Evolutionary conservation across 2,113 vertebrate species (phyloP).

Genomic region (Phocoena sinus): DNA sequence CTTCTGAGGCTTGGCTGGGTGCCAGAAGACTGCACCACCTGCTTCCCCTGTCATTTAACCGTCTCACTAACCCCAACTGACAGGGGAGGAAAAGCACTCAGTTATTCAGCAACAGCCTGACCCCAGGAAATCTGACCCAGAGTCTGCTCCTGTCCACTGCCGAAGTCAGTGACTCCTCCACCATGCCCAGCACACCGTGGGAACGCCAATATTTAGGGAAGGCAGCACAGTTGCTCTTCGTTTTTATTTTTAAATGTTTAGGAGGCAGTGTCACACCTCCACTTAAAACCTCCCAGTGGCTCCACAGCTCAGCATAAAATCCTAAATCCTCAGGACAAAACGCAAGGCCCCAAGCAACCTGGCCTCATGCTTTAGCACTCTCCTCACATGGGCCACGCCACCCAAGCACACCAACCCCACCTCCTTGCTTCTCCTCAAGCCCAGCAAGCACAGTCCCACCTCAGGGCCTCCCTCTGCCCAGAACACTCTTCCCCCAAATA

Average conservation of each 20-base stretch:
- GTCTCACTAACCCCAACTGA: not conserved
- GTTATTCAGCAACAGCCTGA: not conserved
- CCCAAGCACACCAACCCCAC: not conserved
- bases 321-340: not conserved
- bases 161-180: not conserved
- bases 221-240: not conserved
- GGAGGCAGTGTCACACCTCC: not conserved
- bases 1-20: not conserved
- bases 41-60: not conserved
- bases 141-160: not conserved
- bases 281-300: not conserved
- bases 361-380: not conserved
- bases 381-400: not conserved
- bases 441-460: too few relatives aligned
- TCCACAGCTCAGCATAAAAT: not conserved
- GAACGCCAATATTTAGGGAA: not conserved
- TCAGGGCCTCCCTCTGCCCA: not conserved
- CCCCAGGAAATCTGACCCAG: not conserved
- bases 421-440: not conserved
- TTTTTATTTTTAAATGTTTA: not conserved
- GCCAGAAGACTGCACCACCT: not conserved
- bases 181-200: fast-evolving
- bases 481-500: not conserved
- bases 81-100: not conserved
- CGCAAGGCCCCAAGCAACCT: fast-evolving